These are phyloP conservation scores for Bolborhynchus lineola DNA, from an alignment of 2,113 vertebrate genomes.

Conservation along the genomic window DNA sequence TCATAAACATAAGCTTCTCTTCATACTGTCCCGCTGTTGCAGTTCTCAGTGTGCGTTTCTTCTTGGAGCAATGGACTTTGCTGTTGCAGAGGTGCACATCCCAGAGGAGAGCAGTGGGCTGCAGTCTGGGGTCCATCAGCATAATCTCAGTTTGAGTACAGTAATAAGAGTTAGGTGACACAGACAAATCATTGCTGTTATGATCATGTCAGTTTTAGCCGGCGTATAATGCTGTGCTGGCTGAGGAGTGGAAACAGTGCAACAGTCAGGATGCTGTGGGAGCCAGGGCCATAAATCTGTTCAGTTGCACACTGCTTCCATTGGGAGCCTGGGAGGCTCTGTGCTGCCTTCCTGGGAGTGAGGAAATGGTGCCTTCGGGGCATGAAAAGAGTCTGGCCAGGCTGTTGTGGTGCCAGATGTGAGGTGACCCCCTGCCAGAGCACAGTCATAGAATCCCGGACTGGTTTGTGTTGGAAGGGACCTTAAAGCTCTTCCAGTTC, in stretches of 20 bases:
- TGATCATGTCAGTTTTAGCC: neutral
- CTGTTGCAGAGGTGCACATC: neutral
- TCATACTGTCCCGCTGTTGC: fast-evolving
- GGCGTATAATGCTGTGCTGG: neutral
- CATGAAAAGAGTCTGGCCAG: neutral
- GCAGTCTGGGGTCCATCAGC: neutral
- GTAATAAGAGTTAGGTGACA: neutral
- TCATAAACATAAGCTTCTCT: neutral
- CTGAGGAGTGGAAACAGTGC: neutral
- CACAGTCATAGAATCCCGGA: neutral
- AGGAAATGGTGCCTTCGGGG: neutral
- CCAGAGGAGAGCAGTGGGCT: neutral
- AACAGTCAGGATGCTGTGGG: neutral
- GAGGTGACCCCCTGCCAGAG: neutral
- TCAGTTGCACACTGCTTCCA: fast-evolving
- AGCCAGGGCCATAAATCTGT: neutral
- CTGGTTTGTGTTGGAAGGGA: neutral
- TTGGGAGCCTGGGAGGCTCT: fast-evolving
- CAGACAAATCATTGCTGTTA: neutral
- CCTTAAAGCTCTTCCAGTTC: neutral
- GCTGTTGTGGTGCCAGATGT: neutral
- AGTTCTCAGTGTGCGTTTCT: fast-evolving
- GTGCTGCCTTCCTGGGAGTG: fast-evolving
- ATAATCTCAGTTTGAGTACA: neutral
- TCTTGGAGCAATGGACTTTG: neutral